Base-by-base conservation (phyloP, 2,113 vertebrate species). In the Apaloderma vittatum region DNA sequence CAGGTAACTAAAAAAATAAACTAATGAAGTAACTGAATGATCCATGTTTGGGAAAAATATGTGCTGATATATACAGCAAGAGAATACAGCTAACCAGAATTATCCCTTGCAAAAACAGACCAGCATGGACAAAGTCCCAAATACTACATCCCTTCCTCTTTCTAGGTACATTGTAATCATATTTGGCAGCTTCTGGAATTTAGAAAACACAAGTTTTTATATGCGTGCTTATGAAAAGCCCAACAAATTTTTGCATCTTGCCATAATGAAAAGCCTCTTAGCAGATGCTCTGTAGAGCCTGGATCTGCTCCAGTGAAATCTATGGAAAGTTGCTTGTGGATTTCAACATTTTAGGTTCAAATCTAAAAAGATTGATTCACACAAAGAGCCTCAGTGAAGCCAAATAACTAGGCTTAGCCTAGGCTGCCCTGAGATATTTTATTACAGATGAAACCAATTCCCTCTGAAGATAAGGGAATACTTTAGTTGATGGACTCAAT, bases 381-480 rank as follows among this genome's bases (percentile, higher is more conserved):
- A 90, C 15, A 68, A 72, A 73, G 45, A 72, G 40, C 30, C 55
- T 79, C 83, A 78, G 61, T 54, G 70, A 93, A 93, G 76, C 86
- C 86, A 95, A 95, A 84, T 45, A 92, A 77, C 19, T 5, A 74
- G 32, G 82, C 27, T 95, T 75, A 94, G 80, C 74, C 65, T 63
- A 84, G 52, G 57, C 48, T 94, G 90, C 76, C 52, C 92, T 80
- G 23, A 90, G 37, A 88, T 90, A 93, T 48, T 95, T 93, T 63
- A 93, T 90, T 93, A 90, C 59, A 96, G 71, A 95, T 92, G 51
- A 91, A 94, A 94, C 57, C 70, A 87, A 92, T 90, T 88, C 90
- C 79, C 72, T 91, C 79, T 92, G 95, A 96, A 95, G 82, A 97
- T 70, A 93, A 92, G 48, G 59, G 77, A 87, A 85, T 79, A 27